phyloP scores from a whole-genome alignment of 2,888 invertebrate species.

The Nomada fabriciana region DNA sequence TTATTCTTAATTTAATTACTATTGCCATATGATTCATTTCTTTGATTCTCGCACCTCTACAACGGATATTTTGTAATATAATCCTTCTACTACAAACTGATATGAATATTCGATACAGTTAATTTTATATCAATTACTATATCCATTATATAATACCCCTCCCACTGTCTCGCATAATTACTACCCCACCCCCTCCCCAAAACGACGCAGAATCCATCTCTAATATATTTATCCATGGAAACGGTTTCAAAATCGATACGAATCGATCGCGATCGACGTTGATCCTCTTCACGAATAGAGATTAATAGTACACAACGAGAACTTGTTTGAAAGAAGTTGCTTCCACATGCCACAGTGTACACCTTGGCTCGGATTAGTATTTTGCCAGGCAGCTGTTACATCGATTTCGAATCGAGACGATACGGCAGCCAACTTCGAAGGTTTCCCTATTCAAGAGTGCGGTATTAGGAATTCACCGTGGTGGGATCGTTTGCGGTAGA shows the following conservation, averaged over 20 bases:
- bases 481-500: background rate
- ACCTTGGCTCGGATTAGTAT: slow-evolving; percentile 9
- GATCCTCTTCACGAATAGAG: slow-evolving; percentile 26
- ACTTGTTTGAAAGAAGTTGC: slow-evolving; percentile 4
- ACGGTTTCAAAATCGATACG: slow-evolving; percentile 57
- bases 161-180: no score
- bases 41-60: no score
- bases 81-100: no score
- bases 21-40: no score
- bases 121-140: no score
- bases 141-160: no score
- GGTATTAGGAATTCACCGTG: slow-evolving; percentile 4
- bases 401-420: slow-evolving; percentile 25
- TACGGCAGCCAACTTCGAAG: background rate
- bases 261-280: slow-evolving; percentile 41
- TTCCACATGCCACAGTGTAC: background rate
- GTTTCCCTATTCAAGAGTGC: background rate
- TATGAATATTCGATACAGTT: no score
- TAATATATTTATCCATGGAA: slow-evolving; percentile 34
- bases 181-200: background rate
- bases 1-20: no score
- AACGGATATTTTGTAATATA: no score
- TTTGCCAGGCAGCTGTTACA: slow-evolving; percentile 9
- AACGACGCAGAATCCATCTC: slow-evolving; percentile 11
- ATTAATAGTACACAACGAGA: slow-evolving; percentile 17